phyloP scores from a whole-genome alignment of 1,140 invertebrate genomes.

The Drosophila ercepeae region DNA sequence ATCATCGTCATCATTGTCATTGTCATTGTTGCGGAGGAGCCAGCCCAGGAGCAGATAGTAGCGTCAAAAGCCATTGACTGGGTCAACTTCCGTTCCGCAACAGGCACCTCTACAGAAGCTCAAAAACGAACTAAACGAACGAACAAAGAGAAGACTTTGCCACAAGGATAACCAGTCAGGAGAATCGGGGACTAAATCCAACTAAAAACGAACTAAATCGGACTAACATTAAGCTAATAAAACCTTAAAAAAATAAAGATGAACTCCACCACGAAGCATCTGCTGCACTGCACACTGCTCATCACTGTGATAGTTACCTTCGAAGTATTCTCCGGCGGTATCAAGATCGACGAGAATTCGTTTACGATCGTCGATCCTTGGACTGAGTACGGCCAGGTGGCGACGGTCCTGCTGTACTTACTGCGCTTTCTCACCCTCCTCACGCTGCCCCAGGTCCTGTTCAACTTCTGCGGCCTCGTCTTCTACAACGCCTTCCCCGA shows the following conservation, averaged over 20 bases:
- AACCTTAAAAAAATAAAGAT: slow-evolving; percentile 82
- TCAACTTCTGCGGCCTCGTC: slow-evolving; percentile 95
- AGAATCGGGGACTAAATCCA: too few species aligned
- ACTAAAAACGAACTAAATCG: slow-evolving; percentile 19
- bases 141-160: background rate
- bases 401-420: slow-evolving; percentile 90
- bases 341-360: slow-evolving; percentile 87
- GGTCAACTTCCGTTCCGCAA: slow-evolving; percentile 15
- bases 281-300: slow-evolving; percentile 91
- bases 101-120: slow-evolving; percentile 6
- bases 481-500: slow-evolving; percentile 98
- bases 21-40: background rate
- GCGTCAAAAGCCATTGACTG: slow-evolving; percentile 6
- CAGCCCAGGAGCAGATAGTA: slow-evolving; percentile 17
- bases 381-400: slow-evolving; percentile 90
- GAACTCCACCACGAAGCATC: slow-evolving; percentile 88
- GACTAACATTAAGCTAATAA: slow-evolving; percentile 3
- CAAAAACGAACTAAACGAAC: slow-evolving; percentile 12
- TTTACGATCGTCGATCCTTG: slow-evolving; percentile 90
- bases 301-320: slow-evolving; percentile 90
- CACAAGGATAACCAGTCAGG: too few species aligned
- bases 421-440: slow-evolving; percentile 93
- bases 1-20: background rate
- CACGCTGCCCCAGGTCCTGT: slow-evolving; percentile 94
- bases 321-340: slow-evolving; percentile 91